Evolutionary conservation across 2,888 invertebrate species (phyloP), one percentile per base, ranked within the genome.

Genomic region (Clepsis dumicolana): DNA sequence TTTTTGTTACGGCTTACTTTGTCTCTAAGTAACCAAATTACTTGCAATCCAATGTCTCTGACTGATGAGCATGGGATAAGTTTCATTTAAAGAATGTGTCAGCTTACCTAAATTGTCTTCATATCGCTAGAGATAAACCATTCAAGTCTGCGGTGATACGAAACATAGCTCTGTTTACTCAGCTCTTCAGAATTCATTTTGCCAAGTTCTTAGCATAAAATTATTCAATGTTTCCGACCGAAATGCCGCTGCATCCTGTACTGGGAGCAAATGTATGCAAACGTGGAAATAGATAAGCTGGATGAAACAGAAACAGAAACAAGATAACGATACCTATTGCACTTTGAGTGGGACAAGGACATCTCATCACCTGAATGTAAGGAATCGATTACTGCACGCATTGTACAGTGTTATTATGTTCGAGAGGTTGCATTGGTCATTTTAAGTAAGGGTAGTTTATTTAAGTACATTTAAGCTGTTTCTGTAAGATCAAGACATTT

Each of bases 201-300:
- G 76, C 73, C 74, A 77, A 77, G 80, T 77, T 78, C 79, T 78
- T 76, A 75, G 77, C 78, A 77, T 77, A 80, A 80, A 83, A 81
- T 83, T 81, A 84, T 85, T 85, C 82, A 83, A 81, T 83, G 82
- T 81, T 84, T 80, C 81, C 78, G 77, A 71, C 77, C 70, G 74
- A 81, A 85, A 85, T 82, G 79, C 78, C 79, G 72, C 71, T 72
- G 77, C 76, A 73, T 78, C 79, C 79, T 78, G 78, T 74, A 73
- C 77, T 77, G 73, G 50, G 63, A 38, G 73, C 16, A 71, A 80
- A 79, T 80, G 73, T 82, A 79, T 80, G 77, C 77, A 70, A 64
- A 64, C 77, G 35, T 16, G 69, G 69, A 41, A 56, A 4, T 35
- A 27, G 8, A 54, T 32, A 48, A 12, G 16, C 61, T 56, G 0